Base-by-base conservation (phyloP, 2,797 vertebrate species). In the Geotria australis region DNA sequence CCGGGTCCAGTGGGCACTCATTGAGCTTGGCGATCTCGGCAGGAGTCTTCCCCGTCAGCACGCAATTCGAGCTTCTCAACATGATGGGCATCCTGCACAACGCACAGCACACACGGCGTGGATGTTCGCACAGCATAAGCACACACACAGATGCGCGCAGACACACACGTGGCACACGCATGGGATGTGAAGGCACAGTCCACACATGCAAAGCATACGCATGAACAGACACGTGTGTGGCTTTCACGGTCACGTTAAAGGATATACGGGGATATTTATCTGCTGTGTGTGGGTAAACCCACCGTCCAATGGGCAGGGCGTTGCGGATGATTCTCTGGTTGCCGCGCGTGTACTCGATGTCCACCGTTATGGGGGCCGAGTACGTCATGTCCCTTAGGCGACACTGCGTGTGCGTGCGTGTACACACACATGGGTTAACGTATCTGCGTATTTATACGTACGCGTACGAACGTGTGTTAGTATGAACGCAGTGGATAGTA, bases 291-390 rank as follows among this genome's bases (percentile, higher is more conserved):
- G 24, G 24, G 24, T 38, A 4, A 38, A 38, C 24, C 24, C 24
- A 38, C 24, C 24, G 24, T 76, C 86, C 85, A 2, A 96, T 86
- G 56, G 89, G 82, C 59, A 96, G 67, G 0, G 86, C 85, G 14
- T 94, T 98, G 15, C 89, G 85, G 65, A 98, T 98, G 68, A 98
- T 85, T 68, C 91, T 82, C 71, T 98, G 91, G 68, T 83, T 94
- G 56, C 91, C 91, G 8, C 91, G 72, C 2, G 89, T 98, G 57
- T 96, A 98, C n/a, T 98, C 91, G 1, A 96, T 94, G 57, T 96
- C 91, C 69, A 98, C 91, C 0, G 91, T 96, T 61, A 98, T 98
- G 0, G 85, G 80, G 1, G 86, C 89, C 0, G 86, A 94, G 57
- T 98, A 98, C 0, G 83, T 96, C 89, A 96, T 95, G 68, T 98